These are phyloP conservation scores for Lysandra coridon DNA, from an alignment of 2,888 invertebrate genomes.

Conservation along the genomic window DNA sequence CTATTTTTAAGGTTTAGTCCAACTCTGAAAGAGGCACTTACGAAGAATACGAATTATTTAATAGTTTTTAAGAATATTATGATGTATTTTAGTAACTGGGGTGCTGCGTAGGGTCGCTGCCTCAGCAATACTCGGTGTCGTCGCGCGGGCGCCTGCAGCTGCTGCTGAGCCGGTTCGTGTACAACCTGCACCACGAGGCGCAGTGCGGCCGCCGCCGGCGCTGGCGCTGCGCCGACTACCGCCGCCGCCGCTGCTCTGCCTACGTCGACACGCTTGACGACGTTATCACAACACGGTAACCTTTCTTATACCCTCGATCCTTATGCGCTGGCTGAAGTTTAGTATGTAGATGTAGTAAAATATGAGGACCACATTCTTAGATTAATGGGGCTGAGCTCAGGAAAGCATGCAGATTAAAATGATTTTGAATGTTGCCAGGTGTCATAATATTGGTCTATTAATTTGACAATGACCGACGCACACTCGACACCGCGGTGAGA, in stretches of 20 bases:
- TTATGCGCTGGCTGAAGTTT: background rate
- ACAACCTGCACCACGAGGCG: conserved; percentile 56
- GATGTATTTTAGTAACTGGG: background rate
- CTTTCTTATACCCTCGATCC: background rate
- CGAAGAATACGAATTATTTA: background rate
- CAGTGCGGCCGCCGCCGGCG: conserved; percentile 49
- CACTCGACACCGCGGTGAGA: too few species aligned
- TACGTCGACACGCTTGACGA: conserved; percentile 54
- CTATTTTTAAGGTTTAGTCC: too few species aligned
- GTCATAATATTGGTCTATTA: too few species aligned
- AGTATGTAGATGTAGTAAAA: background rate
- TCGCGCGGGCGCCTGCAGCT: conserved; percentile 58
- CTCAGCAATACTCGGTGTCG: conserved; percentile 55
- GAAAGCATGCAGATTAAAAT: too few species aligned
- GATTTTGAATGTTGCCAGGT: too few species aligned
- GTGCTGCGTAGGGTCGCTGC: conserved; percentile 36
- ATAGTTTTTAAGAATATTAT: background rate
- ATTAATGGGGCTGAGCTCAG: too few species aligned
- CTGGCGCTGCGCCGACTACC: conserved; percentile 66
- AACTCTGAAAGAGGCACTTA: background rate
- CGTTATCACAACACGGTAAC: conserved; percentile 53
- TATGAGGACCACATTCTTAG: too few species aligned
- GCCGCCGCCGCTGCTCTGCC: conserved; percentile 54
- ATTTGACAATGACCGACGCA: too few species aligned
- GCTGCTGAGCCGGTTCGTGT: conserved; percentile 60